Evolutionary conservation across 2,888 invertebrate species (phyloP).

Genomic region (Philopedon plagiatum): DNA sequence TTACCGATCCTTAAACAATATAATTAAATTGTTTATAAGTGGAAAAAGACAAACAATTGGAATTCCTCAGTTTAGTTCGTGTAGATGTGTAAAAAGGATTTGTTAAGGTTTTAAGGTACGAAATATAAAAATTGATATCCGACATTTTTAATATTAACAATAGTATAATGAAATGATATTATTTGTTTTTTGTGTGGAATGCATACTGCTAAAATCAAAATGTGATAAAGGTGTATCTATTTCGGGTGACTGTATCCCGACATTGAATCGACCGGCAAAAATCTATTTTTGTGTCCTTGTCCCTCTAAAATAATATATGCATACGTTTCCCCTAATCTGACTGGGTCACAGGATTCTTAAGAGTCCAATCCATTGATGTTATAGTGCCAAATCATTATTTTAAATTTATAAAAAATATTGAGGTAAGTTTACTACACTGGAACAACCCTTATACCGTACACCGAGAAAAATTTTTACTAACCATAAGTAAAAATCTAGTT

Average conservation of each 20-base stretch:
- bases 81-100: not conserved
- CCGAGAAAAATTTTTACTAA: too few species aligned
- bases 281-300: constrained; percentile 17
- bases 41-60: not conserved
- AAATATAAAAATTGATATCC: too few species aligned
- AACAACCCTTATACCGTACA: too few species aligned
- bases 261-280: constrained; percentile 2
- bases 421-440: too few species aligned
- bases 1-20: not conserved
- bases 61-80: not conserved
- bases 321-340: constrained; percentile 1
- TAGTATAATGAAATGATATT: not conserved
- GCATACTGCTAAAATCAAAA: not conserved
- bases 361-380: not conserved
- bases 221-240: constrained; percentile 9
- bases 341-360: constrained; percentile 5
- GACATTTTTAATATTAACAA: too few species aligned
- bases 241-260: constrained; percentile 4
- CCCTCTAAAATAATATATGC: not conserved
- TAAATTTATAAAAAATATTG: too few species aligned
- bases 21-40: not conserved
- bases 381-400: too few species aligned
- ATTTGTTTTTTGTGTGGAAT: not conserved
- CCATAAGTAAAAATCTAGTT: too few species aligned
- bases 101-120: not conserved